Percentiles rank a stretch among this genome's conserved stretches.
These are phyloP conservation scores for Tiphia femorata DNA, from an alignment of 2,888 invertebrate species.

Conservation along the genomic window DNA sequence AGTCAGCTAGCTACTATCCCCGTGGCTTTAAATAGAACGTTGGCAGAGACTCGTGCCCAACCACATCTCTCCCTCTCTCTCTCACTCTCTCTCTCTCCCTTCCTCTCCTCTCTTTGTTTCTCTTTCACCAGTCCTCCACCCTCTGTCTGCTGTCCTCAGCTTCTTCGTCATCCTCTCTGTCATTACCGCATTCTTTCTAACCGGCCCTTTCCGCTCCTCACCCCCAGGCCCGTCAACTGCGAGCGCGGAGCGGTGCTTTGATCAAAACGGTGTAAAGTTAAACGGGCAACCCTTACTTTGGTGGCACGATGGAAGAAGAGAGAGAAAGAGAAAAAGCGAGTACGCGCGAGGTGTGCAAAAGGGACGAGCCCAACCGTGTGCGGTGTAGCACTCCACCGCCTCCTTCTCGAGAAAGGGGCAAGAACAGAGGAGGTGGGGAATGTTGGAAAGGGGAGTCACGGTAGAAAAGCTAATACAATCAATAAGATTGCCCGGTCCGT, in stretches of 20 bases:
- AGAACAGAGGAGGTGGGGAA: slow-evolving; percentile 2
- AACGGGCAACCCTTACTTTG: slow-evolving; percentile 32
- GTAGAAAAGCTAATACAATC: slow-evolving; percentile 56
- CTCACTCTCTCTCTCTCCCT: slow-evolving; percentile 17
- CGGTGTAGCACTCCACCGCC: no score
- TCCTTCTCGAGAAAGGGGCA: slow-evolving; percentile 7
- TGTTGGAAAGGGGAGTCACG: slow-evolving; percentile 22
- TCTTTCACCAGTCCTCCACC: slow-evolving; percentile 12
- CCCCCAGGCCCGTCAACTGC: no score
- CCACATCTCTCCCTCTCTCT: slow-evolving; percentile 20
- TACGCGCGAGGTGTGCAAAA: slow-evolving; percentile 2
- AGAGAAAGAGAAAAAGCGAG: slow-evolving; percentile 17
- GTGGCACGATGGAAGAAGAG: slow-evolving; percentile 21
- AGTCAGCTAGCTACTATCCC: slow-evolving; percentile 54
- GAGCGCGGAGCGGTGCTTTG: no score
- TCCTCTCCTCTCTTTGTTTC: slow-evolving; percentile 22
- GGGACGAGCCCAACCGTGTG: neutral
- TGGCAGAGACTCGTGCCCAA: slow-evolving; percentile 57
- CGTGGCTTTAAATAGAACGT: slow-evolving; percentile 65
- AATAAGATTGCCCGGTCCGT: slow-evolving; percentile 55
- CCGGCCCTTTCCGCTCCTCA: no score
- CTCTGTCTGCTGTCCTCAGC: neutral
- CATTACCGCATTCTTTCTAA: no score
- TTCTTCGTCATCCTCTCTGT: no score
- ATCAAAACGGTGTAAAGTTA: no score